phyloP scores from a whole-genome alignment of 2,888 invertebrate species.

The Rapana venosa region DNA sequence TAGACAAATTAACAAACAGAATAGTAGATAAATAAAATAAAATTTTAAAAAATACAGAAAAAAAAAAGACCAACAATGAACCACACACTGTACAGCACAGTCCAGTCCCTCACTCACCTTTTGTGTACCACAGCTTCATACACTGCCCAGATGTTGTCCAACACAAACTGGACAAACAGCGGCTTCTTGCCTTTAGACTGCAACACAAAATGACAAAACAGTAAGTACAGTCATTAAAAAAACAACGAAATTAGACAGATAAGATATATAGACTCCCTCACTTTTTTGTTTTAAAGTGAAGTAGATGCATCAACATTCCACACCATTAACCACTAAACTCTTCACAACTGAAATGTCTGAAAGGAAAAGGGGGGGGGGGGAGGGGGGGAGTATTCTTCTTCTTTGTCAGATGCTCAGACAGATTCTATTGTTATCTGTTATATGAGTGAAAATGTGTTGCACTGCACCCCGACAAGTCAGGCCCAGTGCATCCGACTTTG shows the following conservation, averaged over 20 bases:
- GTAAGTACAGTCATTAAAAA: neutral
- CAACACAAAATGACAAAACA: slow-evolving; percentile 43
- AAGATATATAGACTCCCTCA: neutral
- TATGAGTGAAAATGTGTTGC: too few relatives aligned
- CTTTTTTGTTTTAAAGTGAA: neutral
- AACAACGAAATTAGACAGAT: neutral
- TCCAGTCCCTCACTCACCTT: slow-evolving; percentile 39
- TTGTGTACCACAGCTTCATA: slow-evolving; percentile 82
- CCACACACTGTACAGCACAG: neutral
- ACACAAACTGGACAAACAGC: slow-evolving; percentile 92
- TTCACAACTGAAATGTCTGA: too few relatives aligned
- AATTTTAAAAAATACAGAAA: neutral
- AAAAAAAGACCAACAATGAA: neutral
- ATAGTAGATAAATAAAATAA: neutral
- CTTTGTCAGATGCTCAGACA: too few relatives aligned
- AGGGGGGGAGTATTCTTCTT: too few relatives aligned
- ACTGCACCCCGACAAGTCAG: too few relatives aligned
- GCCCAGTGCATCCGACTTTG: too few relatives aligned
- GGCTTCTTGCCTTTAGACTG: slow-evolving; percentile 91
- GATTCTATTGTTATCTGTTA: too few relatives aligned
- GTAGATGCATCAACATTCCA: neutral
- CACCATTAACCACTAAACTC: too few relatives aligned
- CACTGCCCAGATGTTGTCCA: slow-evolving; percentile 93
- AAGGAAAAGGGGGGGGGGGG: too few relatives aligned
- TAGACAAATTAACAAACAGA: neutral